Base-by-base conservation (phyloP, 2,888 invertebrate genomes). In the Mesorhabditis spiculigera region DNA sequence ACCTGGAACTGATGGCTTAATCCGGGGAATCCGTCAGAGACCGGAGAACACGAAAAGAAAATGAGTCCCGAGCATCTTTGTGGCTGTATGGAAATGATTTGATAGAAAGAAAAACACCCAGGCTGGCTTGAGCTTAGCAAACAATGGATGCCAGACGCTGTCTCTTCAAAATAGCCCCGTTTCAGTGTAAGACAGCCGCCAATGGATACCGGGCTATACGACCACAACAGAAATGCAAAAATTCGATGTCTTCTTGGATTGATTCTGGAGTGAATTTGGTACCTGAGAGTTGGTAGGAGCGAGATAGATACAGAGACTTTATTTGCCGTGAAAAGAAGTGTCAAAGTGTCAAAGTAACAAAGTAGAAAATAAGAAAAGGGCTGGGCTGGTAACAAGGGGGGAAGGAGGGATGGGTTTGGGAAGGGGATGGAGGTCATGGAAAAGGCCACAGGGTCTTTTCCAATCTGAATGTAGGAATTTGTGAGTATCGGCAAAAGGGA, bases 1-100 rank as follows among this genome's bases (percentile, higher is more conserved):
- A 42, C 66, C 28, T 28, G 65, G 28, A 65, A 41, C 66, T 95
- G 6, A 13, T 43, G 28, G n/a, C 42, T 41, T 63, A 62, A 50
- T 10, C n/a, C 8, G n/a, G 58, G 10, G n/a, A 50, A 65, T 50
- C 43, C 45, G 45, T 28, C 44, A 63, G 64, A 62, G 13, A 50
- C 16, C 42, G 61, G 65, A 65, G 10, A 61, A 8, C 8, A 65
- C 16, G 61, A 42, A 50, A 6, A 43, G 61, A 44, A 68, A 63
- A 28, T 28, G 28, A 28, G 28, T 28, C 28, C 28, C 28, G 28
- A 28, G 28, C 28, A 28, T 28, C 28, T 28, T 28, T 28, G 28
- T 28, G 67, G 44, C 65, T 50, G 58, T 65, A 44, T 44, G 69
- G 28, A 61, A 28, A 61, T 62, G 66, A 66, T 43, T 45, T 50